Conservation (phyloP, 2,888 invertebrate genomes). For the Capitulum mitella region DNA sequence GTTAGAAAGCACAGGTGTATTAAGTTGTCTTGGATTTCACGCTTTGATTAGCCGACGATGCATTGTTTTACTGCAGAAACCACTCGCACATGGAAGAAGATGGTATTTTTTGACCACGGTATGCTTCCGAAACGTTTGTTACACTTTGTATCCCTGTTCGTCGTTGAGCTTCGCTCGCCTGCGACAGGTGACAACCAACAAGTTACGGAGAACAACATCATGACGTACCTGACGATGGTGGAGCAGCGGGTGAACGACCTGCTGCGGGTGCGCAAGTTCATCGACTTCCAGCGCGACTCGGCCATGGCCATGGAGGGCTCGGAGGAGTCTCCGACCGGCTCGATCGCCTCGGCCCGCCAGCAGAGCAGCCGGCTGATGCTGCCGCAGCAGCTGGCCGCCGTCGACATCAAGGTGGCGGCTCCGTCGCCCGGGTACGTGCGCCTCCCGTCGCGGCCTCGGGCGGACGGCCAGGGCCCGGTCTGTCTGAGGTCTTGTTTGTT, state of each 20-base stretch:
- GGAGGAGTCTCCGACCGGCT: background rate
- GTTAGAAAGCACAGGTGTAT: no score
- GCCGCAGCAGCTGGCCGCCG: conserved; percentile 6
- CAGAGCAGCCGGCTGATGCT: conserved; percentile 7
- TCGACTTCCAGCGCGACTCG: conserved; percentile 37
- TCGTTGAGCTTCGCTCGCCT: no score
- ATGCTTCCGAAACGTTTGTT: no score
- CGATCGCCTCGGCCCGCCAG: background rate
- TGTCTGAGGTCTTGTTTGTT: no score
- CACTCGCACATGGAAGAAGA: no score
- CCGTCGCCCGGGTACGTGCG: conserved; percentile 15
- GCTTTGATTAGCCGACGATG: no score
- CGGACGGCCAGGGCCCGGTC: no score
- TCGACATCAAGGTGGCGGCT: conserved; percentile 6
- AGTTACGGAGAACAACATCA: conserved; percentile 66
- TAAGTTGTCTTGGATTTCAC: no score
- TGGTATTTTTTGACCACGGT: no score
- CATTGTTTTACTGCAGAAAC: no score
- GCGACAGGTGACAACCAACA: conserved; percentile 51
- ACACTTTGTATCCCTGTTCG: no score
- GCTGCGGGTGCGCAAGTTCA: conserved; percentile 51
- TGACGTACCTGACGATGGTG: conserved; percentile 71
- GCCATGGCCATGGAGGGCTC: background rate
- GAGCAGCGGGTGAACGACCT: conserved; percentile 65
- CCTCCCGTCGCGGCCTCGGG: no score